Conservation (phyloP, 2,797 vertebrate species). For the Pelobates cultripes region DNA sequence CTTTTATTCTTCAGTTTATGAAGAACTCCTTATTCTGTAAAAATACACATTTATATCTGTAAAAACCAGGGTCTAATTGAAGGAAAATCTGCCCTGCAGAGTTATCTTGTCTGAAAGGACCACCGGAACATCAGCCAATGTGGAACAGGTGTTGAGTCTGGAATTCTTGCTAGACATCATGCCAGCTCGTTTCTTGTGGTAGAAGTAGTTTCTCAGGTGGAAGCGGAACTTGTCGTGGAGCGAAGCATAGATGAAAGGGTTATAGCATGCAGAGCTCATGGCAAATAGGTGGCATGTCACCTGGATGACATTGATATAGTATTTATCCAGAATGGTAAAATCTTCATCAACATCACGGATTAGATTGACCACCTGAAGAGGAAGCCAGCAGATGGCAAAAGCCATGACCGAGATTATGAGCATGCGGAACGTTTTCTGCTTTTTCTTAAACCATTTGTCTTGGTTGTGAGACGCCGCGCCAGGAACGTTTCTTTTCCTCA, state of each 20-base stretch:
- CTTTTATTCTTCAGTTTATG: background rate
- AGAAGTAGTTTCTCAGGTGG: slow-evolving; percentile 73
- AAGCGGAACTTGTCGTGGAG: slow-evolving; percentile 82
- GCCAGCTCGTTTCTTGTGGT: slow-evolving; percentile 66
- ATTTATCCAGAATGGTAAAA: slow-evolving; percentile 83
- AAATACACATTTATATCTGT: rapidly evolving
- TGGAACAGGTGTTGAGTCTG: slow-evolving; percentile 73
- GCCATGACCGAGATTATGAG: slow-evolving; percentile 81
- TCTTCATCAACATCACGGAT: slow-evolving; percentile 86
- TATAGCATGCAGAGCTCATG: slow-evolving; percentile 90
- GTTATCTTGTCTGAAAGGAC: slow-evolving; percentile 60
- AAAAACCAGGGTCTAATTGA: background rate
- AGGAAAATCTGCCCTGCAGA: slow-evolving; percentile 62
- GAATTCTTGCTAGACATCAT: slow-evolving; percentile 69
- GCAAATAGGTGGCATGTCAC: slow-evolving; percentile 85
- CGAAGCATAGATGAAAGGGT: slow-evolving; percentile 89
- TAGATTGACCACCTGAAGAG: slow-evolving; percentile 86
- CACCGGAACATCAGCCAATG: slow-evolving; percentile 67
- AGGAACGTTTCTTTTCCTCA: slow-evolving; percentile 73
- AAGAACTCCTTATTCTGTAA: rapidly evolving
- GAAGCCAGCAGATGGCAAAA: slow-evolving; percentile 88
- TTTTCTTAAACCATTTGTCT: slow-evolving; percentile 76
- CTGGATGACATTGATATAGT: slow-evolving; percentile 83
- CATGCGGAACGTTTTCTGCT: slow-evolving; percentile 82
- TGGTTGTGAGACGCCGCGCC: slow-evolving; percentile 68